Evolutionary conservation across 2,797 vertebrate species (phyloP), one percentile per base, ranked within the genome.

Genomic region (Rhinogobio ventralis): DNA sequence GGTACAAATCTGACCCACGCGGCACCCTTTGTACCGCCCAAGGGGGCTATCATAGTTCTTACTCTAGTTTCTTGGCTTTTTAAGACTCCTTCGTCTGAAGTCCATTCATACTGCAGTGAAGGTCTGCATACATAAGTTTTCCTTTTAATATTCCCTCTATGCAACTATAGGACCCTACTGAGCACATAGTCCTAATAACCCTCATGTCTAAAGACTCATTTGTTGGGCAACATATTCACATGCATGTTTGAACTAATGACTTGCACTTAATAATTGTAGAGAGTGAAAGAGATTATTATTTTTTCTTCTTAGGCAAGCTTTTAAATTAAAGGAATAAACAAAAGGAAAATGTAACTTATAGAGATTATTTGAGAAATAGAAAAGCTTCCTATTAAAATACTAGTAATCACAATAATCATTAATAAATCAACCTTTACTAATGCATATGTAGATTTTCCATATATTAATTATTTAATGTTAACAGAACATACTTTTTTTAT

Each of bases 1-100:
- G 51, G 72, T 87, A 60, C 62, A 36, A 45, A 73, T 64, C 68
- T 82, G 81, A 79, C 80, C 71, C 23, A 28, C 45, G 28, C 19
- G 4, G 15, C 57, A 77, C 62, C n/a, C 46, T 66, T 55, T 75
- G 23, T 67, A 25, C 73, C 0, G 7, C 80, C 80, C 53, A 72
- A 60, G 68, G 67, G 79, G 53, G 23, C 51, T 72, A 81, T 72
- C 80, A 81, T 19, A 71, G 46, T 36, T 39, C 66, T 68, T 69
- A 39, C 79, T 69, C 66, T 42, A 79, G 36, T 49, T 80, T 80
- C 17, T 42, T 45, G 51, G 67, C 51, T 60, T 81, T 72, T 45
- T 72, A 80, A 80, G 28, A 55, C 25, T 17, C 19, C 25, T 45
- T 72, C 36, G 25, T 71, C 67, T 81, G 80, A 81, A 81, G 80